Evolutionary conservation across 2,113 vertebrate genomes (phyloP).

Genomic region (Hucho hucho): DNA sequence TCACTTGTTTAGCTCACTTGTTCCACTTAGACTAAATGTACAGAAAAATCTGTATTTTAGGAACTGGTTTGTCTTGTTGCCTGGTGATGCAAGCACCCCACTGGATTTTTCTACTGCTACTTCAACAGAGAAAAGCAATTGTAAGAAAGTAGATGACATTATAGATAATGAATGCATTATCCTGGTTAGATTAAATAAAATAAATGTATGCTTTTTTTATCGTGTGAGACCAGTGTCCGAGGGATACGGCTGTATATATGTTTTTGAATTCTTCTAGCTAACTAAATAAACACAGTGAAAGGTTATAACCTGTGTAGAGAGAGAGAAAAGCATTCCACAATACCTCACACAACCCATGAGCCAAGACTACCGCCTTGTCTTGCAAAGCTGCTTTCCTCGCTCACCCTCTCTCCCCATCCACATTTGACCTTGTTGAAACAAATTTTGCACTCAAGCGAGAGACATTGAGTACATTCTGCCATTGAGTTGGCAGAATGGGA

Average conservation of each 20-base stretch:
- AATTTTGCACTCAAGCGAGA: constrained; percentile 7
- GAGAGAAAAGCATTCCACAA: not conserved
- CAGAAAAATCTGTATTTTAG: not conserved
- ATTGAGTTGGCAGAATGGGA: constrained; percentile 28
- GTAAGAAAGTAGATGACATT: no score
- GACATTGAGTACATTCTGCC: constrained; percentile 5
- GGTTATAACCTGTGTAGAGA: not conserved
- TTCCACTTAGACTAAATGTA: not conserved
- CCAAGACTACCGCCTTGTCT: not conserved
- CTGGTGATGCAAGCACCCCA: not conserved
- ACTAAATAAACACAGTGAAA: no score
- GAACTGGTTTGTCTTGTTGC: not conserved
- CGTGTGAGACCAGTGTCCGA: no score
- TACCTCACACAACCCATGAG: not conserved
- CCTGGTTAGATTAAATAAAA: no score
- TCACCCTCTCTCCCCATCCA: not conserved
- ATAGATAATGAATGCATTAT: no score
- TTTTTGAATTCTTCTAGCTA: no score
- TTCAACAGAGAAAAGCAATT: no score
- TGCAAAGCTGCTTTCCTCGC: not conserved
- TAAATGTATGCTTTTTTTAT: no score
- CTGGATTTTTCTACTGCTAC: no score
- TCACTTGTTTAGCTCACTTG: not conserved
- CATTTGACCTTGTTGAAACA: constrained; percentile 10
- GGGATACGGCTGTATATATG: no score